Evolutionary conservation across 30 jellyfish, hydroid and myxozoan genomes (phyloP).

Genomic region (Mastigias papua): DNA sequence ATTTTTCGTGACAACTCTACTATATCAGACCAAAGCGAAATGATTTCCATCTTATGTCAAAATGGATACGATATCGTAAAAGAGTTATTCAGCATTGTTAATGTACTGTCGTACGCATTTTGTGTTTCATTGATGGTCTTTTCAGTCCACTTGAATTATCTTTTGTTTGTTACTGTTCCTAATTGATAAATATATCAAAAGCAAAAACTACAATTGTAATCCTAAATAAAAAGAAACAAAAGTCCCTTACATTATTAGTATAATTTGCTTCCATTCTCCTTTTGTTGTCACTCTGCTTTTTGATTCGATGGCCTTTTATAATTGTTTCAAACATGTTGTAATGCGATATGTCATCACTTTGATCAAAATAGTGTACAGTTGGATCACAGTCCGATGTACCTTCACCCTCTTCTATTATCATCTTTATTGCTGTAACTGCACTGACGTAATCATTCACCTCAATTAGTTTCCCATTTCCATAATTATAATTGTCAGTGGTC

Average conservation of each 20-base stretch:
- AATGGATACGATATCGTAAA: too few relatives aligned
- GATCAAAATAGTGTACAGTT: slow-evolving; percentile 39
- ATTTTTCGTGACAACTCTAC: too few relatives aligned
- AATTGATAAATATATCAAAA: too few relatives aligned
- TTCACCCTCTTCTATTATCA: slow-evolving; percentile 64
- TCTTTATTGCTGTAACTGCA: slow-evolving; percentile 48
- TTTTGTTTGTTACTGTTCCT: too few relatives aligned
- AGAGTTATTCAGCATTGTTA: too few relatives aligned
- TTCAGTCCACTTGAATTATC: too few relatives aligned
- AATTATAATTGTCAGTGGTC: slow-evolving; percentile 36
- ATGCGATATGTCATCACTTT: slow-evolving; percentile 60
- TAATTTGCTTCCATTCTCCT: neutral
- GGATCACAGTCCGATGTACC: slow-evolving; percentile 74
- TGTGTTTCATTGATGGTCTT: too few relatives aligned
- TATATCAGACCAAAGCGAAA: too few relatives aligned
- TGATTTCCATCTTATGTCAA: too few relatives aligned
- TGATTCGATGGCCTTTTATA: slow-evolving; percentile 9
- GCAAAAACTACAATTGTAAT: too few relatives aligned
- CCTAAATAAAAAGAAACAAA: too few relatives aligned
- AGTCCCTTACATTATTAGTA: slow-evolving; percentile 29
- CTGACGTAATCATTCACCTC: slow-evolving; percentile 55
- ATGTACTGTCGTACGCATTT: too few relatives aligned
- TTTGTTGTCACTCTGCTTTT: neutral
- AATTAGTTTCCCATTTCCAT: slow-evolving; percentile 59
- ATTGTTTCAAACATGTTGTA: slow-evolving; percentile 55